Conservation (phyloP, 30 jellyfish, hydroid and myxozoan genomes). For the Aurelia sp. region DNA sequence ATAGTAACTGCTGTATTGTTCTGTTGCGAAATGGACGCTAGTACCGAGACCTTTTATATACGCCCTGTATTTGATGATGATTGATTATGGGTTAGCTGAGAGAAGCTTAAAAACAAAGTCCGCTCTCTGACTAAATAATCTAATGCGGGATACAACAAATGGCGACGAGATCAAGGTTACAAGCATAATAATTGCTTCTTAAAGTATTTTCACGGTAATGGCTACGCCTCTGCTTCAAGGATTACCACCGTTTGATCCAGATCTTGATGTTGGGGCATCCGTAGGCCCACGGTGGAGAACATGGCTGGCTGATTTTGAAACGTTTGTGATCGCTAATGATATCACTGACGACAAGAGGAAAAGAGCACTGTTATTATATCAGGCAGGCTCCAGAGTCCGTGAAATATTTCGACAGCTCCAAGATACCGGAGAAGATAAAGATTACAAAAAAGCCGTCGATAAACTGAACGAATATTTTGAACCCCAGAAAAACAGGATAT, state of each 20-base stretch:
- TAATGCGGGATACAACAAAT: not conserved
- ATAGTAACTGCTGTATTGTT: too few relatives aligned
- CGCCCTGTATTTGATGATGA: too few relatives aligned
- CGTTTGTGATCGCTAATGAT: not conserved
- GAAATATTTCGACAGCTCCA: not conserved
- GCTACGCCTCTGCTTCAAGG: too few relatives aligned
- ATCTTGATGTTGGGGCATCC: not conserved
- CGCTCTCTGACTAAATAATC: too few relatives aligned
- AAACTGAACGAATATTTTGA: not conserved
- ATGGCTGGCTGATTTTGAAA: not conserved
- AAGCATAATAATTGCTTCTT: not conserved
- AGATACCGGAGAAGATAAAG: not conserved
- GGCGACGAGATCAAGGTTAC: not conserved
- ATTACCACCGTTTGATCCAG: not conserved
- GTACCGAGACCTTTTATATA: too few relatives aligned
- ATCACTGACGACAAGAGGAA: not conserved
- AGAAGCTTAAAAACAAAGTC: too few relatives aligned
- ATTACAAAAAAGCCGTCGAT: not conserved
- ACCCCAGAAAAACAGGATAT: not conserved
- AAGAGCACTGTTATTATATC: not conserved
- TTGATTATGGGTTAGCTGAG: too few relatives aligned
- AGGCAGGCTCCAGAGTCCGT: not conserved
- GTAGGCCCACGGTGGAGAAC: not conserved
- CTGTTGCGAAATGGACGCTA: too few relatives aligned
- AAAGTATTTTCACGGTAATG: too few relatives aligned